Percentiles rank a stretch among this genome's conserved stretches.
Evolutionary conservation across 2,797 vertebrate species (phyloP).

Genomic region (Danionella dracula): DNA sequence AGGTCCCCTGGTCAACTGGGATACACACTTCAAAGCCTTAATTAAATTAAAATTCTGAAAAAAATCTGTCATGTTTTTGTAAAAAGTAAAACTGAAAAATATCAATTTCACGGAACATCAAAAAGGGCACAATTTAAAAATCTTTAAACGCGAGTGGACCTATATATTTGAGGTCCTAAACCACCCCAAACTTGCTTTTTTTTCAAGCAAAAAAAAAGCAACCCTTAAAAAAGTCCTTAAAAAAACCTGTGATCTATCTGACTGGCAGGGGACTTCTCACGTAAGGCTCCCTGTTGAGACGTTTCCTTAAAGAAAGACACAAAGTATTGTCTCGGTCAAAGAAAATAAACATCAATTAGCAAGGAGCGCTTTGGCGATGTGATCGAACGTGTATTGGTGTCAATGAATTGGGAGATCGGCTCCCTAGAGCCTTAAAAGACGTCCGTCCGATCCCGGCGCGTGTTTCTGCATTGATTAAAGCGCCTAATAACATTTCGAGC

Average conservation of each 20-base stretch:
- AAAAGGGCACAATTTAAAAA: too few species aligned
- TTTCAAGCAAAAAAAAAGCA: too few species aligned
- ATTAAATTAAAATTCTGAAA: conserved; percentile 7
- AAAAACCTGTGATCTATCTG: background rate
- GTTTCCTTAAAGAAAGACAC: conserved; percentile 6
- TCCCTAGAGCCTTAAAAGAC: background rate
- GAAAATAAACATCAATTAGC: conserved; percentile 15
- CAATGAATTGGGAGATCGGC: background rate
- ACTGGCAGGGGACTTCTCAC: background rate
- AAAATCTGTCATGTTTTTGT: too few species aligned
- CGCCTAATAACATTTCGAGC: background rate
- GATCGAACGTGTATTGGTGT: background rate
- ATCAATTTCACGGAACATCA: too few species aligned
- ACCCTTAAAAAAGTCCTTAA: background rate
- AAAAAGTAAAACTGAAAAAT: too few species aligned
- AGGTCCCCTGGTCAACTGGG: background rate
- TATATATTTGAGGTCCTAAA: too few species aligned
- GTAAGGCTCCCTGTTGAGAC: conserved; percentile 10
- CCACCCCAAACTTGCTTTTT: background rate
- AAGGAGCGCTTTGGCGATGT: background rate
- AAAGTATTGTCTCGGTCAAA: conserved; percentile 16
- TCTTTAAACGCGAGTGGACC: too few species aligned
- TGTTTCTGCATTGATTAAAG: background rate
- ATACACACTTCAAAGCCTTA: conserved; percentile 3
- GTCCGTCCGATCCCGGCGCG: background rate